Evolutionary conservation across 1,140 invertebrate genomes (phyloP).

Genomic region (Charaxes varanes): DNA sequence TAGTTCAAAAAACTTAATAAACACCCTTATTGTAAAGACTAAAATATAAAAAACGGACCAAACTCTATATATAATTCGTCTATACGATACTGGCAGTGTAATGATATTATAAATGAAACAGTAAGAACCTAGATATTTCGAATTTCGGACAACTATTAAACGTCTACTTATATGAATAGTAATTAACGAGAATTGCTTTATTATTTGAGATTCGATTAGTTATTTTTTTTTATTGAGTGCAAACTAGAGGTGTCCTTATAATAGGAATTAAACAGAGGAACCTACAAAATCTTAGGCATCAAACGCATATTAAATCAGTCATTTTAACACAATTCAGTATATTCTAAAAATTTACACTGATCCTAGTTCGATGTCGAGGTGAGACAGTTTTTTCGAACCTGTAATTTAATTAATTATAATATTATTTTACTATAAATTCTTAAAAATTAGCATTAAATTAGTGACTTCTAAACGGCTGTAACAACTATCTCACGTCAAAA

Average conservation of each 20-base stretch:
- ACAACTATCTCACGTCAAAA: constrained; percentile 62
- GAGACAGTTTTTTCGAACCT: constrained; percentile 55
- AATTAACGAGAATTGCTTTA: constrained; percentile 71
- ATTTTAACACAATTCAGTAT: constrained; percentile 72
- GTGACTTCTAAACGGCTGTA: constrained; percentile 62
- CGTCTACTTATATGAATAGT: constrained; percentile 65
- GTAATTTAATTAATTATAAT: constrained; percentile 54
- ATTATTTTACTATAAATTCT: constrained; percentile 71
- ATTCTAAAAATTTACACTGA: constrained; percentile 71
- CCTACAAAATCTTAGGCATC: constrained; percentile 70
- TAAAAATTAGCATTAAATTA: constrained; percentile 69
- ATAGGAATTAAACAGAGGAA: constrained; percentile 62
- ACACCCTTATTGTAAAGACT: constrained; percentile 56
- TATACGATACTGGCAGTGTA: constrained; percentile 72
- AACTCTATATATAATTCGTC: constrained; percentile 61
- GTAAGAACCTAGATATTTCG: constrained; percentile 37
- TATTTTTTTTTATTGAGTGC: constrained; percentile 51
- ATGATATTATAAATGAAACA: constrained; percentile 49
- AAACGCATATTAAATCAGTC: constrained; percentile 75
- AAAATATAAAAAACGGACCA: constrained; percentile 68
- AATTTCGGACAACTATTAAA: constrained; percentile 47
- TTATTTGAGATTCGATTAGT: constrained; percentile 54
- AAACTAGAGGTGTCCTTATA: constrained; percentile 68
- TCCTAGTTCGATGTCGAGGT: constrained; percentile 63
- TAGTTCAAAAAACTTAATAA: constrained; percentile 62